Evolutionary conservation across 2,888 invertebrate species (phyloP), one percentile per base, ranked within the genome.

Genomic region (Euclidia mi): DNA sequence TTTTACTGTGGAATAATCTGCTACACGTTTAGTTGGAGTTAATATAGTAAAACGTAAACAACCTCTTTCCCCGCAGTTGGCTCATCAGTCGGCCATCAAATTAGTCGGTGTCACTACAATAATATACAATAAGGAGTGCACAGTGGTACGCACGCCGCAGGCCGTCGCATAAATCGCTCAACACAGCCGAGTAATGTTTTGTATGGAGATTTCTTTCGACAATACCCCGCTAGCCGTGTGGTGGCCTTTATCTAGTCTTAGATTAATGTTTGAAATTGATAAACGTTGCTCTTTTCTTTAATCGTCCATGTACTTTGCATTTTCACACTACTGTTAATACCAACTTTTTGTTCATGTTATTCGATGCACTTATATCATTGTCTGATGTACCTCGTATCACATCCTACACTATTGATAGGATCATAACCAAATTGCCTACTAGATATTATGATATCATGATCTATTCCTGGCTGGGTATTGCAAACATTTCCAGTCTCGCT

Each of bases 161-260:
- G 79, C 85, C 89, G 90, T 91, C 93, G 89, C 88, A 94, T 94
- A 94, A 94, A 94, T 94, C 94, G 84, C 75, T 94, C 94, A 92
- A 87, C 94, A 92, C 89, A 59, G 66, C 68, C 78, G 89, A 91
- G 88, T 93, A 92, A 94, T 93, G 94, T 94, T 94, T 93, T 94
- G 94, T 94, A 94, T 94, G 91, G 93, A 94, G 94, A 92, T 94
- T 94, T 94, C 94, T 94, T 94, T 94, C 94, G 88, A 89, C 94
- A 88, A 84, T 78, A 80, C 82, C 78, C 75, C 81, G 84, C 84
- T 78, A 80, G 85, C 82, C 82, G 87, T 88, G 89, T 87, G 79
- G 84, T 90, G 88, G 90, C 88, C 90, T 91, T 89, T 91, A 92
- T 93, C 94, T 93, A 92, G 90, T 87, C 85, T 86, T 87, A 88